Evolutionary conservation across 2,797 vertebrate species (phyloP).

Genomic region (Liparis tanakae): DNA sequence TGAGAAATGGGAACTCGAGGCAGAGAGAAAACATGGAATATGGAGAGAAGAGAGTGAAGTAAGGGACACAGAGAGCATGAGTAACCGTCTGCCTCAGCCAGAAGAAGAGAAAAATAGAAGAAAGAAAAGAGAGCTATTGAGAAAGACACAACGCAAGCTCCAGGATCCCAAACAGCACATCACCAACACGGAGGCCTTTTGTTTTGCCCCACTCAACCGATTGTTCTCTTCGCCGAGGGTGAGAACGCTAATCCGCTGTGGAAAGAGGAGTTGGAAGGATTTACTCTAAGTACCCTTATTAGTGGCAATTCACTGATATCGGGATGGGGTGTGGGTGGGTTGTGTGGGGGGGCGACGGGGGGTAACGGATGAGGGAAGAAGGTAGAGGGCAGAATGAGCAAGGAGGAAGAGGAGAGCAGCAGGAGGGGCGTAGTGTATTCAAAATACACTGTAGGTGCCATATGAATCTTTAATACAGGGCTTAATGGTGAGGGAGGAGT

Average conservation of each 20-base stretch:
- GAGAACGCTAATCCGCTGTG: slow-evolving; percentile 78
- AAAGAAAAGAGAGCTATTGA: slow-evolving; percentile 20
- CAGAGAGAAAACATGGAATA: slow-evolving; percentile 32
- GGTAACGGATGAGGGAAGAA: slow-evolving; percentile 43
- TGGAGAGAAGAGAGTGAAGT: slow-evolving; percentile 22
- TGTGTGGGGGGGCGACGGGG: slow-evolving; percentile 13
- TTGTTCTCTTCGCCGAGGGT: slow-evolving; percentile 77
- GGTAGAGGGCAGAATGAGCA: slow-evolving; percentile 63
- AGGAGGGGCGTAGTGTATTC: slow-evolving; percentile 54
- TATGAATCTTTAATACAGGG: slow-evolving; percentile 77
- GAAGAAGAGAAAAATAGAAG: slow-evolving; percentile 18
- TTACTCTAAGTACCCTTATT: slow-evolving; percentile 84
- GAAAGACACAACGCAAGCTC: slow-evolving; percentile 58
- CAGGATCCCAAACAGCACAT: slow-evolving; percentile 63
- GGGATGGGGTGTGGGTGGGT: neutral
- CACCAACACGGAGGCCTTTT: slow-evolving; percentile 75
- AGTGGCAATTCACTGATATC: slow-evolving; percentile 75
- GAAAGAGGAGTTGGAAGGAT: slow-evolving; percentile 78
- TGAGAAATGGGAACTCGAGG: slow-evolving; percentile 60
- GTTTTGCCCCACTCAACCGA: slow-evolving; percentile 71
- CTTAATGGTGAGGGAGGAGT: slow-evolving; percentile 72
- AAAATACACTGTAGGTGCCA: slow-evolving; percentile 67
- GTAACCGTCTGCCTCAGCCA: slow-evolving; percentile 39
- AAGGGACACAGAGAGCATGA: slow-evolving; percentile 49
- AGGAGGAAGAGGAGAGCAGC: slow-evolving; percentile 57